Evolutionary conservation across 2,888 invertebrate genomes (phyloP), one percentile per base, ranked within the genome.

Genomic region (Spisula subtruncata): DNA sequence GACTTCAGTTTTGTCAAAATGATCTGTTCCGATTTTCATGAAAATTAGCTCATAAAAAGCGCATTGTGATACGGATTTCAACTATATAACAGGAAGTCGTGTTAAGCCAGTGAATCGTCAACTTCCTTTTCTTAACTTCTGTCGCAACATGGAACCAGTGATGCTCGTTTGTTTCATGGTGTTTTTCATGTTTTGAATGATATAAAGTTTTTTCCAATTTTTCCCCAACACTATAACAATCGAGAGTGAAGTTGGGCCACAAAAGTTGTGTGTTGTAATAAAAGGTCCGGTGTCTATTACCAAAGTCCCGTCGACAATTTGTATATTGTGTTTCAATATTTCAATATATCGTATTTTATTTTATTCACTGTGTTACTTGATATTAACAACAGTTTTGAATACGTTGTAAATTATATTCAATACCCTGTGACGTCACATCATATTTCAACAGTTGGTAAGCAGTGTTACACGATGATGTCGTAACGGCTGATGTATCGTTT

Each of bases 301-400:
- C 25, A 66, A 66, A 25, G 20, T 66, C 75, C 75, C 18, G 75
- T 35, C 16, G 75, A 75, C 35, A 35, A 18, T 75, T 75, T 35
- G 8, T 75, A 35, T 75, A 75, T 75, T 35, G 18, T 75, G 14
- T 75, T 75, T 35, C 75, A 35, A 35, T 75, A 75, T 75, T 75
- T 18, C 75, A 75, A 75, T 75, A 75, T 29, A 75, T 35, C 75
- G 32, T 32, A 18, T 75, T 75, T 75, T 75, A 35, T 75, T 75
- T 75, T 75, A 75, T 75, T 75, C 16, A 75, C 32, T 32, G 29
- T 14, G 75, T 25, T 18, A 75, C 16, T 32, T 29, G 75, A 75
- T 75, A 29, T 32, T 18, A 75, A 66, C 60, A 66, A 66, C 60
- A 66, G 60, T 25, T n/a, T 66, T 66, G 25, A n/a, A 25, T n/a